Conservation (phyloP, 2,888 invertebrate species). For the Machimus atricapillus region DNA sequence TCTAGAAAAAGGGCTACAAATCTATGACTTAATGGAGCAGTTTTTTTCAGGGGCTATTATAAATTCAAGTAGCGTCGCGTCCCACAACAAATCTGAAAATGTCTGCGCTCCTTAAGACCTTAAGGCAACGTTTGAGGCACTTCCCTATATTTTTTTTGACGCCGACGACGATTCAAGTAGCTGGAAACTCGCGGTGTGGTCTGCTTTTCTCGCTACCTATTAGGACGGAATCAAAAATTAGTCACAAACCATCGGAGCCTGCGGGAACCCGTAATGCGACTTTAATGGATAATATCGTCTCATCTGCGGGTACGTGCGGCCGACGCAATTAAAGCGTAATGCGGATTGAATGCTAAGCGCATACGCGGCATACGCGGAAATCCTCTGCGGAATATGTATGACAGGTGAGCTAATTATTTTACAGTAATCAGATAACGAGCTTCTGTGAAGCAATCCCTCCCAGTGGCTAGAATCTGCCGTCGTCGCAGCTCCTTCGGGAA, state of each 20-base stretch:
- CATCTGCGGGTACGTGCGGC: constrained; percentile 20
- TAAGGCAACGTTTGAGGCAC: not conserved
- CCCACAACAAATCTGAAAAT: not conserved
- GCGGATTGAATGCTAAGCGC: constrained; percentile 9
- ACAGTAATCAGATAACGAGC: constrained; percentile 26
- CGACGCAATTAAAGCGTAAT: constrained; percentile 25
- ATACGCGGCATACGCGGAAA: constrained; percentile 23
- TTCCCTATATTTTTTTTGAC: not conserved
- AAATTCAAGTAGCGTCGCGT: not conserved
- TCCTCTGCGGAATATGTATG: constrained; percentile 27
- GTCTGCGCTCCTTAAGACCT: not conserved
- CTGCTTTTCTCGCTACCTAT: not conserved
- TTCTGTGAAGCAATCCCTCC: not conserved
- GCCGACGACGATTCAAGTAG: not conserved
- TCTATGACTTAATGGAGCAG: not conserved
- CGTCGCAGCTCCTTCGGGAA: not conserved
- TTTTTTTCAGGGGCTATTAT: not conserved
- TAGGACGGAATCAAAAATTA: constrained; percentile 23
- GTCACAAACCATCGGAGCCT: constrained; percentile 4
- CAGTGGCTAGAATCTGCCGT: not conserved
- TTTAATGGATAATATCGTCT: constrained; percentile 7
- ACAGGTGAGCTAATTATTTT: constrained; percentile 35
- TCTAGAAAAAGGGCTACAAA: not conserved
- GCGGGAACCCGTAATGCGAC: not conserved
- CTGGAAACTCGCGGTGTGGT: not conserved